phyloP scores from a whole-genome alignment of 2,888 invertebrate species.

The Philereme vetulata region DNA sequence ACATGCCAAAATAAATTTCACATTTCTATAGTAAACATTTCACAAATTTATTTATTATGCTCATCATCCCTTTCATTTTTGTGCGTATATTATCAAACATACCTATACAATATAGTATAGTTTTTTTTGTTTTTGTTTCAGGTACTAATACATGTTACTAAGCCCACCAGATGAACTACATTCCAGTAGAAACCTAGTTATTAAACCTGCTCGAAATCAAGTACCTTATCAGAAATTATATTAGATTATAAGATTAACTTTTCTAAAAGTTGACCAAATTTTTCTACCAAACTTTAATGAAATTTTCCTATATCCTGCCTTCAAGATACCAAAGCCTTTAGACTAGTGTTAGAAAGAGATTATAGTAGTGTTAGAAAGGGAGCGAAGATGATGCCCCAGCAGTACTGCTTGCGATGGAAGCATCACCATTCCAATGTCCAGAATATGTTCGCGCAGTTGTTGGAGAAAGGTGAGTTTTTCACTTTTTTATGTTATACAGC shows the following conservation, averaged over 20 bases:
- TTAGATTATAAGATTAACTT: constrained; percentile 32
- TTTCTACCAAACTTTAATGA: constrained; percentile 56
- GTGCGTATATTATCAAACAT: too few relatives aligned
- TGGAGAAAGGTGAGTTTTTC: constrained; percentile 82
- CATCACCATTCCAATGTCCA: constrained; percentile 96
- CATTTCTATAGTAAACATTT: too few relatives aligned
- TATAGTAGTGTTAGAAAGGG: constrained; percentile 13
- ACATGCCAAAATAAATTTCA: too few relatives aligned
- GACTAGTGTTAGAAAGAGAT: constrained; percentile 32
- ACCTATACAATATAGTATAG: too few relatives aligned
- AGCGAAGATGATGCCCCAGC: constrained; percentile 89
- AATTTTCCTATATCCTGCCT: constrained; percentile 53
- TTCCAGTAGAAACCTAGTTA: constrained; percentile 46
- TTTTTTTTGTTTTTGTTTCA: constrained; percentile 43
- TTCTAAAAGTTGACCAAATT: constrained; percentile 56
- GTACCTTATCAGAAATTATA: constrained; percentile 49
- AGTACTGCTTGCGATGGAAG: constrained; percentile 96
- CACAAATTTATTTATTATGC: too few relatives aligned
- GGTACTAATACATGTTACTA: constrained; percentile 39
- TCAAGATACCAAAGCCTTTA: constrained; percentile 61
- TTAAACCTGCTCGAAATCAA: constrained; percentile 27
- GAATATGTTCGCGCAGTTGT: constrained; percentile 93
- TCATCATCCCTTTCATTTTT: too few relatives aligned
- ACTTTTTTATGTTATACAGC: too few relatives aligned
- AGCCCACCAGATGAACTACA: constrained; percentile 52